These are phyloP conservation scores for Labeo rohita DNA, from an alignment of 2,113 vertebrate genomes.

Conservation along the genomic window DNA sequence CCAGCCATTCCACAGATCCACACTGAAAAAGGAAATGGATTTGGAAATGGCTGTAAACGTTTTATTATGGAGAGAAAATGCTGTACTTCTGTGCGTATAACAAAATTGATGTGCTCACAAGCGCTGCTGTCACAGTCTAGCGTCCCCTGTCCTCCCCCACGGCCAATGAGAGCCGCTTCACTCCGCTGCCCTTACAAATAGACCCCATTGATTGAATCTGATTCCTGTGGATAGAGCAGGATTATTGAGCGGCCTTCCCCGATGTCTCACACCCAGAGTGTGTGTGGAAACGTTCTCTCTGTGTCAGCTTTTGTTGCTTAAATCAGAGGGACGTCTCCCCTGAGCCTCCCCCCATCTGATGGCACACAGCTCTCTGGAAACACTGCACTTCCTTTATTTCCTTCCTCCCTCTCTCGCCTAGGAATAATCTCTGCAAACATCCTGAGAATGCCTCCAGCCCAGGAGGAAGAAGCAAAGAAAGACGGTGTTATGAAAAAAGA, in stretches of 20 bases:
- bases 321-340: conserved; percentile 38
- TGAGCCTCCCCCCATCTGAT: conserved; percentile 10
- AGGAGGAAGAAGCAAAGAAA: background rate
- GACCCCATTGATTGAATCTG: conserved; percentile 81
- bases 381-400: conserved; percentile 31
- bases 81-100: background rate
- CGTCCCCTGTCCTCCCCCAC: conserved; percentile 48
- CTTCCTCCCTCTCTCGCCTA: background rate
- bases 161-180: conserved; percentile 74
- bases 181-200: conserved; percentile 81
- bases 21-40: conserved; percentile 1
- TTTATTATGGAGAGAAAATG: conserved; percentile 5
- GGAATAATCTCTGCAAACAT: conserved; percentile 22
- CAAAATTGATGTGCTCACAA: background rate
- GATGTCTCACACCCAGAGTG: conserved; percentile 26
- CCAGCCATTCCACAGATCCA: background rate
- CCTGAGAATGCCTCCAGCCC: background rate
- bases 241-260: conserved; percentile 74
- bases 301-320: conserved; percentile 45
- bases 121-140: background rate
- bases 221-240: conserved; percentile 78
- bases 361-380: conserved; percentile 35
- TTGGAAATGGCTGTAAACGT: background rate
- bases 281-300: conserved; percentile 65
- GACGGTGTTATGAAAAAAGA: background rate